Evolutionary conservation across 2,797 vertebrate genomes (phyloP), one percentile per base, ranked within the genome.

Genomic region (Pipistrellus nathusii): DNA sequence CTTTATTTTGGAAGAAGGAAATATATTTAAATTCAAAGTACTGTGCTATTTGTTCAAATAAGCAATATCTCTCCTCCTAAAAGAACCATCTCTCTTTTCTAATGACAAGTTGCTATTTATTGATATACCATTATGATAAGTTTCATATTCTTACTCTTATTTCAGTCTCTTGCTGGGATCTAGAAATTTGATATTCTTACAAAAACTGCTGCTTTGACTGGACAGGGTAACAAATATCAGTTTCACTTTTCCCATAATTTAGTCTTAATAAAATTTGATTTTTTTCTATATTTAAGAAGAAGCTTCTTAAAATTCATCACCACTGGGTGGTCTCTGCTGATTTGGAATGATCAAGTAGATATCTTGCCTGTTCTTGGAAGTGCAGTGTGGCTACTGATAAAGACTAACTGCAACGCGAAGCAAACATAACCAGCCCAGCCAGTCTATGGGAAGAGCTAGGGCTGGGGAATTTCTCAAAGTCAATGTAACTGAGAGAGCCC

Each of bases 251-350:
- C 55, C 48, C 71, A 15, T 21, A 51, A 55, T 94, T 95, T 38
- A 62, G 18, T 72, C 88, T 86, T 91, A 71, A 92, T 93, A 94
- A 88, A 90, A 95, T 73, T 90, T 71, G 83, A 90, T 64, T 59
- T 92, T 92, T 44, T 11, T 96, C 44, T 88, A 7, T 55, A 78
- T 83, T 88, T 12, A 25, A 91, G 51, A 92, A 90, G 85, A 82
- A 44, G 6, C 18, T 93, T 90, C 85, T 93, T 92, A 88, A 94
- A 92, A 96, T 95, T 53, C 53, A 69, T 96, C 91, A 90, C 9
- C 78, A 17, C 73, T 86, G 88, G 68, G 68, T 83, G 55, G 51
- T 76, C 91, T 94, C 91, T 95, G 30, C 64, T 93, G 84, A 88
- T 85, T 89, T 78, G 35, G n/a, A 88, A 90, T 91, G 77, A 91